These are phyloP conservation scores for Lasius platythorax DNA, from an alignment of 2,888 invertebrate species.

Conservation along the genomic window DNA sequence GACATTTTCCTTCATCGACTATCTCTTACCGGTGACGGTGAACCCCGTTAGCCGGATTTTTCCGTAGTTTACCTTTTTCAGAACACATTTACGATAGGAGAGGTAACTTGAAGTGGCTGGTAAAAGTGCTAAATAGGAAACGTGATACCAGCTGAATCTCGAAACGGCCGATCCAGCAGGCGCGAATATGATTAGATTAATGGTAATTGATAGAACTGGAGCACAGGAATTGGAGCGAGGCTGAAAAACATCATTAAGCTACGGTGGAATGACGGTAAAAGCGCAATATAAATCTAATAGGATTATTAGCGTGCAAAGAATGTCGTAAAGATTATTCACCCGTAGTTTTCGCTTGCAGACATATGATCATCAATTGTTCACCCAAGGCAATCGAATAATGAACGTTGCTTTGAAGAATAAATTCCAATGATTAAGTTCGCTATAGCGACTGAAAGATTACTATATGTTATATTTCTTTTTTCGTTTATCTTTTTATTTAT, in stretches of 20 bases:
- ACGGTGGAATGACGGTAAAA: background rate
- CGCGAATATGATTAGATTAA: background rate
- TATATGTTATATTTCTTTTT: too few species aligned
- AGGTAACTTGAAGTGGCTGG: background rate
- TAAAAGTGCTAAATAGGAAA: slow-evolving; percentile 5
- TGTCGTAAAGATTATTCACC: background rate
- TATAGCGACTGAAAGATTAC: background rate
- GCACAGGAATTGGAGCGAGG: background rate
- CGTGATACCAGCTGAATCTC: background rate
- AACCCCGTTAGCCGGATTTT: background rate
- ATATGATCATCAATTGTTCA: background rate
- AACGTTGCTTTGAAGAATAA: background rate
- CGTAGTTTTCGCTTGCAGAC: background rate
- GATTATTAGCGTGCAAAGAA: slow-evolving; percentile 1
- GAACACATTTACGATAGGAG: background rate
- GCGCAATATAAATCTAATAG: background rate
- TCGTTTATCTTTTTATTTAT: background rate
- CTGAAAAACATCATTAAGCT: background rate
- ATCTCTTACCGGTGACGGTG: slow-evolving; percentile 6
- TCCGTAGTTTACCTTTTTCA: slow-evolving; percentile 16
- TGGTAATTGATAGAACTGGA: background rate
- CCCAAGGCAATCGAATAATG: background rate
- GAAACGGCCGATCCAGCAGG: background rate
- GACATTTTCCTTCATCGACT: slow-evolving; percentile 46
- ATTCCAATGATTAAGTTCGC: background rate